These are phyloP conservation scores for Gnathonemus echidnorhynchus DNA, from an alignment of 2,113 vertebrate genomes.

Conservation along the genomic window DNA sequence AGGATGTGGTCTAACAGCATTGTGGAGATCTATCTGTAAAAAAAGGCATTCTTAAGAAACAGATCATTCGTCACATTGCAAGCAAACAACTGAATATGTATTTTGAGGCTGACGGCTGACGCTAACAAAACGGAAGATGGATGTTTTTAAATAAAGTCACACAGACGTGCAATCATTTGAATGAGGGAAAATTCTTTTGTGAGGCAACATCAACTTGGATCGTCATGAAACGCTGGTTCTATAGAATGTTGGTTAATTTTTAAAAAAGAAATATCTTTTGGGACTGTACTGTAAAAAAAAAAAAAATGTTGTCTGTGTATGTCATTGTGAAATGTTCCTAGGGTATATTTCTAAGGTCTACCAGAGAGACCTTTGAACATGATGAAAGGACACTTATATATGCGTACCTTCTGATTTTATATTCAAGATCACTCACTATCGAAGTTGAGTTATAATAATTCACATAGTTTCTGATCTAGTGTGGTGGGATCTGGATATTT, in stretches of 20 bases:
- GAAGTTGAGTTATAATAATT: background rate
- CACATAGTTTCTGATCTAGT: background rate
- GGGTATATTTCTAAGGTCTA: background rate
- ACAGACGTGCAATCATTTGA: background rate
- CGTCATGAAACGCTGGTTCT: background rate
- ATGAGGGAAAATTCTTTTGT: background rate
- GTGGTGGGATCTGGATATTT: background rate
- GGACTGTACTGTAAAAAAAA: background rate
- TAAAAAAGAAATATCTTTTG: background rate
- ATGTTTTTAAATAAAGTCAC: background rate
- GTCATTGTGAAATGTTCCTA: background rate
- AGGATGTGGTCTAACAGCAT: slow-evolving; percentile 6
- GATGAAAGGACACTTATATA: background rate
- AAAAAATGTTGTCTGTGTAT: background rate
- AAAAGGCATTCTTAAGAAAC: background rate
- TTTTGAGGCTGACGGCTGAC: background rate
- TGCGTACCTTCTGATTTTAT: background rate
- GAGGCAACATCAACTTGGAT: background rate
- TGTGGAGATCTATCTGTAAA: background rate
- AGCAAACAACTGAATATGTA: background rate
- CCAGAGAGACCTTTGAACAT: background rate
- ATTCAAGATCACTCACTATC: slow-evolving; percentile 4
- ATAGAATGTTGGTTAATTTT: background rate
- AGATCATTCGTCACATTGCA: background rate
- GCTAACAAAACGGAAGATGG: background rate